Evolutionary conservation across 2,888 invertebrate genomes (phyloP).

Genomic region (Heliconius hortense): DNA sequence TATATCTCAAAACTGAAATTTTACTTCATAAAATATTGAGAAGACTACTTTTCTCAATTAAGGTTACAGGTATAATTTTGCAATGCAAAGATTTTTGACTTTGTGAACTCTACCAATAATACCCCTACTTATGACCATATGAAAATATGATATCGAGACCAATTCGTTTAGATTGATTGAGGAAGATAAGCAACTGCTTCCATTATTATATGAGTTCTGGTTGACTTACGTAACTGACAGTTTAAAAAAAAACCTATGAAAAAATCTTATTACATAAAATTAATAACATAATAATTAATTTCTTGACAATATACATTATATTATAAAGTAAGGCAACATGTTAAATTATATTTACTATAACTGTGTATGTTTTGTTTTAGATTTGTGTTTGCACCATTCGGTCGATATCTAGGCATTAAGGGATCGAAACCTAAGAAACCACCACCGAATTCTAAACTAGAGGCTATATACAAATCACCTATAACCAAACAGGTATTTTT

Average conservation of each 20-base stretch:
- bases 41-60: background rate
- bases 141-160: background rate
- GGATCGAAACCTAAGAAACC: constrained; percentile 88
- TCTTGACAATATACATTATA: no score
- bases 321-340: background rate
- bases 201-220: no score
- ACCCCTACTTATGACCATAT: background rate
- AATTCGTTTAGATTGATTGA: background rate
- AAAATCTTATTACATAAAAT: no score
- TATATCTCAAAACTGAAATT: background rate
- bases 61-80: no score
- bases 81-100: no score
- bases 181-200: no score
- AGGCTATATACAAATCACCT: constrained; percentile 87
- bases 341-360: background rate
- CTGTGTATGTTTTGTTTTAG: constrained; percentile 67
- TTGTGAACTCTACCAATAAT: no score
- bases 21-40: background rate
- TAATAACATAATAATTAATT: no score
- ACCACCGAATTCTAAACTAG: constrained; percentile 86
- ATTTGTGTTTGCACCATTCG: constrained; percentile 89
- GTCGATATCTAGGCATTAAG: constrained; percentile 89
- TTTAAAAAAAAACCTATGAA: no score
- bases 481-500: constrained; percentile 18
- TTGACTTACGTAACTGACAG: no score